These are phyloP conservation scores for Oreochromis tanganicae DNA, from an alignment of 2,113 vertebrate species.

Conservation along the genomic window DNA sequence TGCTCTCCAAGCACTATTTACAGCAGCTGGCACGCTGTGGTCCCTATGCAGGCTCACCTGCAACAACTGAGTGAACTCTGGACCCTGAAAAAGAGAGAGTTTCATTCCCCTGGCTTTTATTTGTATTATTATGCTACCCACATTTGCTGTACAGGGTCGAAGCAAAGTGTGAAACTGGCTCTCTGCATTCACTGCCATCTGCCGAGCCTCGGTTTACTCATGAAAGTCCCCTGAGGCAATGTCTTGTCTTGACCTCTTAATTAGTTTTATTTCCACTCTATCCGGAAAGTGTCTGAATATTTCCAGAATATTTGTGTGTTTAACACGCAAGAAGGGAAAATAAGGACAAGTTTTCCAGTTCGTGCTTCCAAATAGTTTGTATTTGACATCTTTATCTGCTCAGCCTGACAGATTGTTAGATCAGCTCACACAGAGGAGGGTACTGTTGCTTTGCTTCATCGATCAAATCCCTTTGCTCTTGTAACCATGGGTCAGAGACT, in stretches of 20 bases:
- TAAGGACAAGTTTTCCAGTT: background rate
- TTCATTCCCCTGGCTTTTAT: background rate
- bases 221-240: background rate
- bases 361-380: background rate
- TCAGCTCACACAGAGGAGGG: background rate
- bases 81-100: slow-evolving; percentile 41
- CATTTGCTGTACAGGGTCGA: background rate
- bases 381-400: background rate
- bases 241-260: background rate
- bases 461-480: slow-evolving; percentile 40
- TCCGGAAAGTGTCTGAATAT: background rate
- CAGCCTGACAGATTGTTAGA: background rate
- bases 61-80: slow-evolving; percentile 35
- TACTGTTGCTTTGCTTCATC: slow-evolving; percentile 31
- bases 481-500: slow-evolving; percentile 39
- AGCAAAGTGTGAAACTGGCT: background rate
- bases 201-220: background rate
- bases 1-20: slow-evolving; percentile 27
- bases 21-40: slow-evolving; percentile 6
- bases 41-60: slow-evolving; percentile 21
- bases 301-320: background rate
- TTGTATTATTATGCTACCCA: slow-evolving; percentile 7
- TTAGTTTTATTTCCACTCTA: background rate
- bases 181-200: background rate
- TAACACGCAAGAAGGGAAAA: background rate